Evolutionary conservation across 2,888 invertebrate species (phyloP).

Genomic region (Resseliella maxima): DNA sequence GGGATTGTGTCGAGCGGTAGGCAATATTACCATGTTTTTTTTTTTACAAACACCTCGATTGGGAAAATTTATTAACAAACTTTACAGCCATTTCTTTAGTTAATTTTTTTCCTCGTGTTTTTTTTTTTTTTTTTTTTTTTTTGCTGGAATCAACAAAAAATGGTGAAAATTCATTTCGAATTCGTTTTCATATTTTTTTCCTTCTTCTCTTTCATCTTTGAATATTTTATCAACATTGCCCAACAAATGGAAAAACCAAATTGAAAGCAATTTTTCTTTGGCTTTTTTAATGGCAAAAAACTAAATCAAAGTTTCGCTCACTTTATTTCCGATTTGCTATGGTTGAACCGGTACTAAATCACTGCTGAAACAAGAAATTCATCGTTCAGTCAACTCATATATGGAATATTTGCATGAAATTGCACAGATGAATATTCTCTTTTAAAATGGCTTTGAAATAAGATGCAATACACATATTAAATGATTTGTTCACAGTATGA

Average conservation of each 20-base stretch:
- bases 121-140: neutral
- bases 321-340: constrained; percentile 20
- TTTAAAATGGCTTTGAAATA: neutral
- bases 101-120: too few species aligned
- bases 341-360: neutral
- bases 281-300: too few species aligned
- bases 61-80: constrained; percentile 4
- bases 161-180: neutral
- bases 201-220: neutral
- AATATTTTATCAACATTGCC: neutral
- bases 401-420: neutral
- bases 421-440: neutral
- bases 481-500: neutral
- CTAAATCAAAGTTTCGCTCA: neutral
- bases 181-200: neutral
- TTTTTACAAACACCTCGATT: neutral
- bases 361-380: neutral
- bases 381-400: too few species aligned
- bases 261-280: too few species aligned
- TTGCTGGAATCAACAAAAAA: neutral
- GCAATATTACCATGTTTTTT: neutral
- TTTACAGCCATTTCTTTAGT: too few species aligned
- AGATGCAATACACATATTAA: neutral
- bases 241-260: neutral
- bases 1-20: neutral